Evolutionary conservation across 1,140 invertebrate genomes (phyloP), one percentile per base, ranked within the genome.

Genomic region (Araneus ventricosus): DNA sequence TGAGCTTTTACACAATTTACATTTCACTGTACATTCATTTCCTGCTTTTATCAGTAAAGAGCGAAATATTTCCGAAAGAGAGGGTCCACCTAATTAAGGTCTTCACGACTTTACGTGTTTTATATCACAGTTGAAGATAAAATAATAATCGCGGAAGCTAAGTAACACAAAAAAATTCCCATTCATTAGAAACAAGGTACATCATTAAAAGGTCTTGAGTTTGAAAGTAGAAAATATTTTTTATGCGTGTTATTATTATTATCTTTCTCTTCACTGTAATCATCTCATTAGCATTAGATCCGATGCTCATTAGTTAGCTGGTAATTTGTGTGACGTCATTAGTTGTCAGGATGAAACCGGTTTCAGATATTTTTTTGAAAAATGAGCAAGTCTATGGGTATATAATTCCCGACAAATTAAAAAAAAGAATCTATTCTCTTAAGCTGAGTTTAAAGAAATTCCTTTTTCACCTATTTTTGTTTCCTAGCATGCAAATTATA

Each of bases 191-290:
- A 34, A 75, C 70, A 75, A 75, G 30, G 70, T 75, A 34, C 70
- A 75, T 75, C 70, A 75, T 75, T 75, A 75, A 75, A 75, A 75
- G 30, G 27, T 75, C 70, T 75, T 75, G 70, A 75, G 70, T 75
- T 75, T 75, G 27, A 34, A 20, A 75, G 30, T 75, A 34, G 14
- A 20, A 75, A 75, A 20, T 37, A 20, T 75, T 75, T 70, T 37
- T 75, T 75, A 34, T 75, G n/a, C 59, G 59, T 75, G 70, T 67
- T 67, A 14, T 20, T 75, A 30, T 34, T 75, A 75, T 75, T 75
- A 75, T 75, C 70, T 75, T 75, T 75, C 30, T 52, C 70, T 75
- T 34, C 30, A 34, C 30, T 30, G 70, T 37, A 37, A 75, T 75
- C 34, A 75, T 75, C 70, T 75, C 70, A 75, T 75, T 75, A 75